Percentiles rank a stretch among this genome's conserved stretches.
phyloP scores from a whole-genome alignment of 2,113 vertebrate species.

The Gavialis gangeticus region DNA sequence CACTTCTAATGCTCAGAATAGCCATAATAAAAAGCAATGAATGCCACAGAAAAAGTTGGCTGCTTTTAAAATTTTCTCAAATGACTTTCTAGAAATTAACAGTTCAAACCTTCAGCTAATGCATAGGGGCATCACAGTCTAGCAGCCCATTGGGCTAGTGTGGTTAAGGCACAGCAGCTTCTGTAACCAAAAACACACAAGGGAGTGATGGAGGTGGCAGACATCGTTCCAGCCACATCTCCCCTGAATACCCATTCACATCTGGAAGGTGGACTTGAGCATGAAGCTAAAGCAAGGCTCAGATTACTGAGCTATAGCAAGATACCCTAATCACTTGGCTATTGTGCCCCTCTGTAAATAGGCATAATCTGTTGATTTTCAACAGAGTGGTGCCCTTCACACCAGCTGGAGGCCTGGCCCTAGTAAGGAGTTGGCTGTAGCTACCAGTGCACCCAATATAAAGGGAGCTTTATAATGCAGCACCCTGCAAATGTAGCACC shows the following conservation, averaged over 20 bases:
- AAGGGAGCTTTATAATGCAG: not conserved
- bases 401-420: accelerated
- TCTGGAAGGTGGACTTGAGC: no score
- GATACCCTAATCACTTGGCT: no score
- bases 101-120: not conserved
- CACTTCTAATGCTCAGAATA: not conserved
- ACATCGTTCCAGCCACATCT: no score
- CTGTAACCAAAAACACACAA: no score
- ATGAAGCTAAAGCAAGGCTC: no score
- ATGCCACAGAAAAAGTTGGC: conserved; percentile 11
- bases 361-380: not conserved
- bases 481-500: not conserved
- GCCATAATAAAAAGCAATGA: not conserved
- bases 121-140: no score
- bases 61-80: conserved; percentile 28
- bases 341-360: not conserved
- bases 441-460: not conserved
- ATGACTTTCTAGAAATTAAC: not conserved
- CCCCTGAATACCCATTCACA: no score
- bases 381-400: accelerated
- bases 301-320: no score
- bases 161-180: no score
- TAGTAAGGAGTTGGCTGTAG: not conserved
- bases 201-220: no score
- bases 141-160: no score